phyloP scores from a whole-genome alignment of 1,140 invertebrate genomes.

The Aphaenogaster floridana region DNA sequence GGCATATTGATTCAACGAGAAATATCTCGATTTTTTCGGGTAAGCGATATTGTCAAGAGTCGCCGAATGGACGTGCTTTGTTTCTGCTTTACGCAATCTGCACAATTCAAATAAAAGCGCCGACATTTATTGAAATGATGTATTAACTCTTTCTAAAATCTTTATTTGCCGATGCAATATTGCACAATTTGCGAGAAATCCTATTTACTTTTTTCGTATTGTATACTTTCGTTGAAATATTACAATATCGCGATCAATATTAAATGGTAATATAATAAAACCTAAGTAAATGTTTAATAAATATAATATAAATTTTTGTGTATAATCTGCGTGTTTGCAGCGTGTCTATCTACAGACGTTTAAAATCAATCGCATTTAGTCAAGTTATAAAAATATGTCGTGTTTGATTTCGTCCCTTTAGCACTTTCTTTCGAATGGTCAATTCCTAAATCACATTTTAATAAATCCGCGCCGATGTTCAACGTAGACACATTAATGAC shows the following conservation, averaged over 20 bases:
- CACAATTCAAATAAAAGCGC: slow-evolving; percentile 54
- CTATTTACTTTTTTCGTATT: slow-evolving; percentile 39
- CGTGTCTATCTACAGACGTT: neutral
- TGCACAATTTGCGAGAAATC: slow-evolving; percentile 44
- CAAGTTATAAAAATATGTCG: neutral
- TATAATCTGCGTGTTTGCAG: neutral
- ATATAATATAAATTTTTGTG: slow-evolving; percentile 3
- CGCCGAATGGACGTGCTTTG: slow-evolving; percentile 38
- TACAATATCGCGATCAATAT: slow-evolving; percentile 40
- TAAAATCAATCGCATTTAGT: neutral
- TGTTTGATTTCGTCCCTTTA: neutral
- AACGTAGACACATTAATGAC: slow-evolving; percentile 72
- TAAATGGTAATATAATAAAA: slow-evolving; percentile 46
- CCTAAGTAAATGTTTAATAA: slow-evolving; percentile 27
- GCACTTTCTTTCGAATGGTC: neutral
- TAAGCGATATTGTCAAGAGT: slow-evolving; percentile 41
- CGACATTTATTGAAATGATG: slow-evolving; percentile 55
- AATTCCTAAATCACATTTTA: slow-evolving; percentile 33
- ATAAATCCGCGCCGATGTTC: slow-evolving; percentile 67
- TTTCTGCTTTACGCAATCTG: slow-evolving; percentile 50
- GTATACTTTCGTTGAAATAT: slow-evolving; percentile 25
- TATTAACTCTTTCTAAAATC: slow-evolving; percentile 54
- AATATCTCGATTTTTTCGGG: slow-evolving; percentile 55
- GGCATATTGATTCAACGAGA: slow-evolving; percentile 34
- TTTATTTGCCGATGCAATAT: slow-evolving; percentile 51